Conservation (phyloP, 1,140 invertebrate species). For the Lucilia cuprina region DNA sequence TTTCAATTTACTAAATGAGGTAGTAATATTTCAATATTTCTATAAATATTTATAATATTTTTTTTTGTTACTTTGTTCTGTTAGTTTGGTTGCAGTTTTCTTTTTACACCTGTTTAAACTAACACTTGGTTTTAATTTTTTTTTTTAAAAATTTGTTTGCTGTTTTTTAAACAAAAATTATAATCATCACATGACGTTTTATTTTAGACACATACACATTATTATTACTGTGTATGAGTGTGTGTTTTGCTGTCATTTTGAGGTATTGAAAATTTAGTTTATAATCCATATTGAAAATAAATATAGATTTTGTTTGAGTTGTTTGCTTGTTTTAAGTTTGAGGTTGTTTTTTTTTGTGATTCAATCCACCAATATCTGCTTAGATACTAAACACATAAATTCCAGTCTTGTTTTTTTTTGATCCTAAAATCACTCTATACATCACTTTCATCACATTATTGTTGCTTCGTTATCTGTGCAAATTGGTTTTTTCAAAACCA, state of each 20-base stretch:
- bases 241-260: no score
- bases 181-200: background rate
- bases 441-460: constrained; percentile 31
- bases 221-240: no score
- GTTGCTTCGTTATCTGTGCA: background rate
- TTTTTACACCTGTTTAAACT: background rate
- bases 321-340: background rate
- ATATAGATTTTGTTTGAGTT: background rate
- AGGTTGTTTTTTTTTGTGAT: background rate
- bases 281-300: background rate
- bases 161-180: background rate
- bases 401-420: constrained; percentile 24
- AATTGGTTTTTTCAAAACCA: constrained; percentile 18
- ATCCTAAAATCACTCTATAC: constrained; percentile 21
- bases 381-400: constrained; percentile 28
- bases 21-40: constrained; percentile 16
- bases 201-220: no score
- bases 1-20: constrained; percentile 31
- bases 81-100: background rate
- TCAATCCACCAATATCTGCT: background rate
- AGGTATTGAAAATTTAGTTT: background rate
- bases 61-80: background rate
- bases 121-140: background rate
- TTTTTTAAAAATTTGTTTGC: no score
- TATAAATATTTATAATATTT: background rate